Conservation (phyloP, 2,797 vertebrate genomes). For the Sciurus carolinensis region DNA sequence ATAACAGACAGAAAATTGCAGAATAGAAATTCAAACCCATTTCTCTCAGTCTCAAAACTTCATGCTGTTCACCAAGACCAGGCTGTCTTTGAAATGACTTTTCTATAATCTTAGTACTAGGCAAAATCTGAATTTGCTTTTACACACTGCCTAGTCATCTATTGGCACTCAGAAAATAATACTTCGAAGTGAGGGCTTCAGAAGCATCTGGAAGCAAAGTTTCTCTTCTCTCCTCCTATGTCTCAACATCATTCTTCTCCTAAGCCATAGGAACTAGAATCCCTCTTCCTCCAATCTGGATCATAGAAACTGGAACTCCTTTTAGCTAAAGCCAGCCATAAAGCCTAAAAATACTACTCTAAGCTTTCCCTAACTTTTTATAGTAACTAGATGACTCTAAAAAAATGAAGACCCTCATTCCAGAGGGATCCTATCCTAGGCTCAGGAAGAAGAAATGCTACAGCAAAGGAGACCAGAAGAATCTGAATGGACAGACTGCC, state of each 20-base stretch:
- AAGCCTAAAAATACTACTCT: background rate
- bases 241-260: background rate
- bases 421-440: background rate
- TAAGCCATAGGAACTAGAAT: background rate
- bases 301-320: background rate
- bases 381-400: background rate
- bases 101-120: background rate
- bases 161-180: background rate
- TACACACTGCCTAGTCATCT: background rate
- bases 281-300: background rate
- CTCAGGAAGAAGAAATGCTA: background rate
- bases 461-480: background rate
- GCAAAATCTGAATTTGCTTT: background rate
- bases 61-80: background rate
- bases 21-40: background rate
- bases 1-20: background rate
- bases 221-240: background rate
- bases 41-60: background rate
- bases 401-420: background rate
- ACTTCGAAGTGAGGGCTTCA: background rate
- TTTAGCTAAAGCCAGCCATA: background rate
- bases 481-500: fast-evolving
- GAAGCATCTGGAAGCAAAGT: background rate
- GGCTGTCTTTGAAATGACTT: background rate
- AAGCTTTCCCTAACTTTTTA: background rate